Conservation (phyloP, 1,140 invertebrate genomes). For the Ooceraea biroi region DNA sequence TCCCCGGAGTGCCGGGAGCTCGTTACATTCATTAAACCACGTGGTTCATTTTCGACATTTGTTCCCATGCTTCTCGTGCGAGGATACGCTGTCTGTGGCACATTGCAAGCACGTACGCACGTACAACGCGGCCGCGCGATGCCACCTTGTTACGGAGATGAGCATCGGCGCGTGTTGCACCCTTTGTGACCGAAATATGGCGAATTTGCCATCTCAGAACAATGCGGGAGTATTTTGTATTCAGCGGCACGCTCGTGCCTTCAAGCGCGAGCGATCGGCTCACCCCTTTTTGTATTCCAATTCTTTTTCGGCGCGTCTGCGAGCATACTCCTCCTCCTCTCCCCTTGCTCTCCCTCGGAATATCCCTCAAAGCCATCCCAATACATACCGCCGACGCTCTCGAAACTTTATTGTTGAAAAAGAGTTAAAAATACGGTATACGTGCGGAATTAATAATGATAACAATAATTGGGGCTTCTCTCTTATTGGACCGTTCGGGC, state of each 20-base stretch:
- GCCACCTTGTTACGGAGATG: constrained; percentile 33
- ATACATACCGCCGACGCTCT: not conserved
- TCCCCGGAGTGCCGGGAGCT: not conserved
- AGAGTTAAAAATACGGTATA: not conserved
- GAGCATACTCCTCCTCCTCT: no score
- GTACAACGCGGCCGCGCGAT: not conserved
- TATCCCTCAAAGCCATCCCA: not conserved
- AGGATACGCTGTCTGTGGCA: not conserved
- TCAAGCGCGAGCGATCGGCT: constrained; percentile 3
- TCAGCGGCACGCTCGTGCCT: constrained; percentile 12
- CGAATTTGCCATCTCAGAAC: constrained; percentile 14
- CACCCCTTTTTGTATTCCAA: not conserved
- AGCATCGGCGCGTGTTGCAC: constrained; percentile 18
- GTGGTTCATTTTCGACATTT: constrained; percentile 44
- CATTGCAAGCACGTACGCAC: not conserved
- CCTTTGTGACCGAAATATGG: constrained; percentile 53
- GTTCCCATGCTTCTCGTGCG: constrained; percentile 21
- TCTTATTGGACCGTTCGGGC: not conserved
- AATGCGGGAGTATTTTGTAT: constrained; percentile 40
- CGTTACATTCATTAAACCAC: constrained; percentile 28
- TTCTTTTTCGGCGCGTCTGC: constrained; percentile 5
- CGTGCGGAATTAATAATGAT: not conserved
- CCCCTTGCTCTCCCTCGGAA: not conserved
- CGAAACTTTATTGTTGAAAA: not conserved
- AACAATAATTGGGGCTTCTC: not conserved